Conservation (phyloP, 2,113 vertebrate species). For the Ranitomeya imitator region DNA sequence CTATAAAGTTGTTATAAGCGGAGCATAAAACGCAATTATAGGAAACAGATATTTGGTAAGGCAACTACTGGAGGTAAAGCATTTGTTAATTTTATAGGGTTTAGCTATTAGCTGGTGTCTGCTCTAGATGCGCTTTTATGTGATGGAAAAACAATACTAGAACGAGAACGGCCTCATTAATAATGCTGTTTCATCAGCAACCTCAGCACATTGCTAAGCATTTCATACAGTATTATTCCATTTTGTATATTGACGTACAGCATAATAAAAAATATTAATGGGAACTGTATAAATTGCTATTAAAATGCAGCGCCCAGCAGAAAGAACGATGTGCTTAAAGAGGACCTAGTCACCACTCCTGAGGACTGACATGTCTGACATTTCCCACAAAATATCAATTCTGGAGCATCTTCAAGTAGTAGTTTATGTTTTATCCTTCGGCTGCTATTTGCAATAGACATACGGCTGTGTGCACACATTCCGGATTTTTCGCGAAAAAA, state of each 20-base stretch:
- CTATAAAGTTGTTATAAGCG: constrained; percentile 34
- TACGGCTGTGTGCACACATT: too few species aligned
- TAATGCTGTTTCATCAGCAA: neutral
- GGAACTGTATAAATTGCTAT: neutral
- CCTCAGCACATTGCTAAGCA: neutral
- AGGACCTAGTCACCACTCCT: neutral
- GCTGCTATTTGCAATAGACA: too few species aligned
- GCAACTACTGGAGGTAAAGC: neutral
- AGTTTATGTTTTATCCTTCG: too few species aligned
- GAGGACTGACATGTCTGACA: too few species aligned
- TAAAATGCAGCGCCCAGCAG: neutral
- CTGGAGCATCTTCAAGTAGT: too few species aligned
- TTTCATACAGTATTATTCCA: neutral
- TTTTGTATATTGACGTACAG: neutral
- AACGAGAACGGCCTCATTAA: neutral
- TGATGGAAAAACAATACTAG: constrained; percentile 23
- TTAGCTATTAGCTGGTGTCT: constrained; percentile 7
- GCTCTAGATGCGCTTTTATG: constrained; percentile 12
- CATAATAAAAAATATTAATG: constrained; percentile 1
- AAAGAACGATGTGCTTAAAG: neutral
- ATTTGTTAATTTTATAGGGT: constrained; percentile 9
- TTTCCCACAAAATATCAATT: too few species aligned
- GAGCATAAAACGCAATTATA: constrained; percentile 28
- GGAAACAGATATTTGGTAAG: constrained; percentile 10
- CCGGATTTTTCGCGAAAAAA: too few species aligned